Percentiles rank a stretch among this genome's conserved stretches.
Conservation (phyloP, 2,888 invertebrate species). For the Ennomos quercinarius region DNA sequence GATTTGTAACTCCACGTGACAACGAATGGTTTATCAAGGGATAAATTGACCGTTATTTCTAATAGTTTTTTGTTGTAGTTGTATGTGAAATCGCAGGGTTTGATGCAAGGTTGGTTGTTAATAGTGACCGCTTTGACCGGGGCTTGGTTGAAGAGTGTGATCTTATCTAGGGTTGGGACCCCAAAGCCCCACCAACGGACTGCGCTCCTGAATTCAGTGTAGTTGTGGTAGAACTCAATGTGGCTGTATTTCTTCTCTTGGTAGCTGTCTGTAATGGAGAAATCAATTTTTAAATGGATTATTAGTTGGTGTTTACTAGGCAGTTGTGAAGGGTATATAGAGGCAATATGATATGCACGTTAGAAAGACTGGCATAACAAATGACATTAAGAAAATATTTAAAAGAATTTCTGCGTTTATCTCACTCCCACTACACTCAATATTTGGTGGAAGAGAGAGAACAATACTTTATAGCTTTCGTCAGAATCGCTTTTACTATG, state of each 20-base stretch:
- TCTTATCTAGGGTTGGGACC: conserved; percentile 66
- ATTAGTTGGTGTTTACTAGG: too few species aligned
- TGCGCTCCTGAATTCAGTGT: conserved; percentile 58
- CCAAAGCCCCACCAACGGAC: conserved; percentile 80
- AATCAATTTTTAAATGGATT: background rate
- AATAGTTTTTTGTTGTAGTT: conserved; percentile 53
- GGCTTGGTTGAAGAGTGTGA: conserved; percentile 60
- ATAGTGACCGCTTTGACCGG: conserved; percentile 58
- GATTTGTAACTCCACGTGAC: conserved; percentile 64
- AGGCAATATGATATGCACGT: too few species aligned
- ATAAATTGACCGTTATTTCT: conserved; percentile 60
- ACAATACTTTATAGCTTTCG: too few species aligned
- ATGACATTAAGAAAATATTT: too few species aligned
- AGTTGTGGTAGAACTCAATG: conserved; percentile 73
- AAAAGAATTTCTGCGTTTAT: too few species aligned
- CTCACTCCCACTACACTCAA: too few species aligned
- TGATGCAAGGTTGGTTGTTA: conserved; percentile 57
- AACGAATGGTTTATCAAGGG: conserved; percentile 67
- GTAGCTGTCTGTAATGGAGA: conserved; percentile 80
- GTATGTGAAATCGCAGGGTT: conserved; percentile 61
- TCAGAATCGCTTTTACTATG: too few species aligned
- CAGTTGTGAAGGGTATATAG: too few species aligned
- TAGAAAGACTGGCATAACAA: too few species aligned
- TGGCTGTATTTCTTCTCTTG: conserved; percentile 86
- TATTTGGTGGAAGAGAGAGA: too few species aligned